Evolutionary conservation across 2,888 invertebrate genomes (phyloP).

Genomic region (Acronicta alni): DNA sequence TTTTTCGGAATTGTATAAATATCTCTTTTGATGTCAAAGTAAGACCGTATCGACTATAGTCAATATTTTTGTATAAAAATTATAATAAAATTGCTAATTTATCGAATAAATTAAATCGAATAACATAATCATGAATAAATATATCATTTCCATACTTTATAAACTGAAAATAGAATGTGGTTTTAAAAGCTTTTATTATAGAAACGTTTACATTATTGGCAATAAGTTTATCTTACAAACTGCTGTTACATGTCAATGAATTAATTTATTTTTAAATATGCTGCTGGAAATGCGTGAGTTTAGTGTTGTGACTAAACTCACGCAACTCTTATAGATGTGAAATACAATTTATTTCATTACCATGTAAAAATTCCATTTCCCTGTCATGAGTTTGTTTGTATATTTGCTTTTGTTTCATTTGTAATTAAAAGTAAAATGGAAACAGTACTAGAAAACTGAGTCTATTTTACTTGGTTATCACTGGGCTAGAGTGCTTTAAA

Average conservation of each 20-base stretch:
- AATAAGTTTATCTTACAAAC: constrained; percentile 27
- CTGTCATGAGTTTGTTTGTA: no score
- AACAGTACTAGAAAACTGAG: no score
- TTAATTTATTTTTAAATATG: constrained; percentile 34
- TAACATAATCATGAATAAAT: not conserved
- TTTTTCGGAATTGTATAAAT: not conserved
- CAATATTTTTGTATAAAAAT: constrained; percentile 4
- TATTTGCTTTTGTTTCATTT: no score
- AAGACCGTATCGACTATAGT: no score
- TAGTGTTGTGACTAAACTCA: not conserved
- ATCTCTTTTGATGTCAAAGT: no score
- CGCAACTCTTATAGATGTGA: not conserved
- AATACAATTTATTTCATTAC: no score
- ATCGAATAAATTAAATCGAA: constrained; percentile 18
- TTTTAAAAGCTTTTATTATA: constrained; percentile 27
- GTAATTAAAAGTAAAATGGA: no score
- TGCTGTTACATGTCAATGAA: constrained; percentile 25
- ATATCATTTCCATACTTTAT: not conserved
- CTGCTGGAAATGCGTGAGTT: constrained; percentile 9
- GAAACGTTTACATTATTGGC: constrained; percentile 27
- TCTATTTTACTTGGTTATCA: no score
- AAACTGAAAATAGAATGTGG: constrained; percentile 19
- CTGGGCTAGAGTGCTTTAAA: no score
- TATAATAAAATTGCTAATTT: not conserved
- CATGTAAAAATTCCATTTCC: no score